Evolutionary conservation across 2,797 vertebrate genomes (phyloP), one percentile per base, ranked within the genome.

Genomic region (Apogon hyalosoma): DNA sequence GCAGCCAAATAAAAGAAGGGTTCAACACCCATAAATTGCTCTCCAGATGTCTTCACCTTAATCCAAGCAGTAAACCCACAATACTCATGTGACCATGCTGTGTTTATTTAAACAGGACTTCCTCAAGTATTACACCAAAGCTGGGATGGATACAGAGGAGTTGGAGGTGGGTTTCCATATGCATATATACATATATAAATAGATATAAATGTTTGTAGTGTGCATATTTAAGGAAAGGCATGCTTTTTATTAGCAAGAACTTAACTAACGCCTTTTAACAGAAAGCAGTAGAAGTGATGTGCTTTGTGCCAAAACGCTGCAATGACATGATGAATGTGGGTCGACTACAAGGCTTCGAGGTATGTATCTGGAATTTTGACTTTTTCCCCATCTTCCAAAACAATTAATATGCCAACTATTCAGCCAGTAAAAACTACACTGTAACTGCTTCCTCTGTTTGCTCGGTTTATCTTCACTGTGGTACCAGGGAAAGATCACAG

Each of bases 271-370:
- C 73, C 45, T 69, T 39, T 66, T 21, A 2, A 76, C 92, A 98
- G 96, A 95, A 92, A 95, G 96, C 96, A 4, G 95, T 96, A 61
- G 95, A 97, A 75, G 96, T 97, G 77, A 98, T 96, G 96, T 97
- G 96, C 87, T 96, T 97, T 54, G 97, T 98, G 79, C 96, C 96
- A 78, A 96, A 97, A 83, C 96, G 95, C 58, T 97, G 96, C 81
- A 95, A 98, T 49, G 97, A 97, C 88, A 98, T 98, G 96, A 97
- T 98, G 96, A 97, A 96, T 67, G 95, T 97, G 78, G 96, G 96
- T 40, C 92, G 96, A 53, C 93, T 98, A 21, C 96, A 97, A 83
- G 97, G 96, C 57, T 98, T 98, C 71, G 96, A 97, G 95, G 96
- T 97, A 91, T 3, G 62, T 59, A 69, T 82, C 49, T n/a, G 57